These are phyloP conservation scores for Phengaris arion DNA, from an alignment of 2,888 invertebrate species.

Conservation along the genomic window DNA sequence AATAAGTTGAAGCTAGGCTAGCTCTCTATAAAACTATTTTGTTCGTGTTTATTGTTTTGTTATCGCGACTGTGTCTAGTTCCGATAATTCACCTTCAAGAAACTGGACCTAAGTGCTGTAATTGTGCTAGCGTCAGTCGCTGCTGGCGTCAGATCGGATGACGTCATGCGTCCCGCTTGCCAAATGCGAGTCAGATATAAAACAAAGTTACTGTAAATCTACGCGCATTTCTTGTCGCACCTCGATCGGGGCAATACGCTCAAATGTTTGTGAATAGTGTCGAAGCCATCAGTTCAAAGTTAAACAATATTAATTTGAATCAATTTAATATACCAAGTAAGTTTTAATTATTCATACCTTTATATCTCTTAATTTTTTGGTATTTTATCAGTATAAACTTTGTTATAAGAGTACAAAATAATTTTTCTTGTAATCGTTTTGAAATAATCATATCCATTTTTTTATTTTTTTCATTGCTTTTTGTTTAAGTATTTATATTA, in stretches of 20 bases:
- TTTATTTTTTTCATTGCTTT: too few species aligned
- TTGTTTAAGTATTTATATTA: too few species aligned
- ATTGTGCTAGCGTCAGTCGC: conserved; percentile 55
- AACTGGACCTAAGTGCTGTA: conserved; percentile 35
- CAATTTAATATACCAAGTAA: conserved; percentile 34
- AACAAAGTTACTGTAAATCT: conserved; percentile 51
- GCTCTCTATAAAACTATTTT: not conserved
- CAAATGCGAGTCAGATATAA: conserved; percentile 74
- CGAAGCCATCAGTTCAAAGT: conserved; percentile 57
- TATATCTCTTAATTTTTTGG: not conserved
- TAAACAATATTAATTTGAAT: conserved; percentile 60
- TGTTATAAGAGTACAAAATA: too few species aligned
- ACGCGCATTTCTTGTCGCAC: conserved; percentile 56
- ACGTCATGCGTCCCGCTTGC: conserved; percentile 64
- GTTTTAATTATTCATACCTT: conserved; percentile 23
- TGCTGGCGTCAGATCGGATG: conserved; percentile 59
- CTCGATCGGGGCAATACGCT: conserved; percentile 36
- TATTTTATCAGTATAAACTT: too few species aligned
- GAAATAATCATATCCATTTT: too few species aligned
- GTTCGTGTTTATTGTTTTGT: conserved; percentile 8
- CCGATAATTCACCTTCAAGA: conserved; percentile 27
- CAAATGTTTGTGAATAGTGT: conserved; percentile 40
- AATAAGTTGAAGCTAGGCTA: not conserved
- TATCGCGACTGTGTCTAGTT: conserved; percentile 6
- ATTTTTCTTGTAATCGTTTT: too few species aligned